Base-by-base conservation (phyloP, 2,888 invertebrate genomes). In the Microctonus hyperodae region DNA sequence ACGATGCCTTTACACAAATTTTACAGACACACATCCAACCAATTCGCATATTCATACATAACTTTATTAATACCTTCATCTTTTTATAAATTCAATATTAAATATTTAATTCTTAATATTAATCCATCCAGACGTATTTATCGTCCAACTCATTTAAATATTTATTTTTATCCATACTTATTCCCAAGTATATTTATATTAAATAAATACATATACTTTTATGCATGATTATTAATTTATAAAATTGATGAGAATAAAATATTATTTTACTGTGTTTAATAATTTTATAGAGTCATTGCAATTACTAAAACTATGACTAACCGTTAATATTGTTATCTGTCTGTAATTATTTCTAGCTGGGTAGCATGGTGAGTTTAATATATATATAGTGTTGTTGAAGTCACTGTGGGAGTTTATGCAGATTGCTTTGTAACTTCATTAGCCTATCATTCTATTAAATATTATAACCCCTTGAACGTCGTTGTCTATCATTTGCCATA, bases 371-470 rank as follows among this genome's bases (percentile, higher is more conserved):
- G 64, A 60, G 68, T 59, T 48, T 44, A 44, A 44, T 61, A 35
- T 44, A 53, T 50, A 48, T 20, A 62, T 13, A 65, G 51, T 44
- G 55, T 51, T 28, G 62, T 75, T 75, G 80, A 78, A 80, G 80
- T 79, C 16, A 76, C 76, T 73, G 73, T 73, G 64, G 69, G 73
- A 74, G 80, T 80, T 81, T 81, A 83, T 83, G 83, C 81, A 83
- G 82, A 83, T 83, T 83, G 83, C 83, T 83, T 83, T 79, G 78
- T 83, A 83, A 83, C 81, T 79, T 79, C 76, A 79, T 83, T 83
- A 83, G 80, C 78, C 44, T 81, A 83, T 82, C 81, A 79, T 80
- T 81, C 79, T 78, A 81, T 83, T 82, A 83, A 80, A 76, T 76
- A 81, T 83, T 82, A 83, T 79, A 74, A 74, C 73, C 74, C 61